Conservation (phyloP, 2,113 vertebrate species). For the Bubalus kerabau region DNA sequence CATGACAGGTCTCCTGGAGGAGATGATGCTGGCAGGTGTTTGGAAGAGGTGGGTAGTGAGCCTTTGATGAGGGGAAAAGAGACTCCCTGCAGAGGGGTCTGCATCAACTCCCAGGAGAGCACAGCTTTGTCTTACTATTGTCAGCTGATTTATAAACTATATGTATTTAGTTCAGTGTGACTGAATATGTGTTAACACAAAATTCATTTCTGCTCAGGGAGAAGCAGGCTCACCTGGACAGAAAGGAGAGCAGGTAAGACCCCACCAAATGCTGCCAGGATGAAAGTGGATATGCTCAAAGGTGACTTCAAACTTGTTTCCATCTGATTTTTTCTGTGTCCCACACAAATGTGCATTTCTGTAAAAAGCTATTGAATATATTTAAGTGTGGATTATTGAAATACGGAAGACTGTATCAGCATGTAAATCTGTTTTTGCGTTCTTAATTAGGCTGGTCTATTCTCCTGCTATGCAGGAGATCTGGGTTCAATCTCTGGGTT, state of each 20-base stretch:
- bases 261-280: background rate
- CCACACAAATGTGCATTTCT: background rate
- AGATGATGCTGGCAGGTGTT: background rate
- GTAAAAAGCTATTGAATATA: background rate
- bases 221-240: slow-evolving; percentile 85
- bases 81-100: background rate
- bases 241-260: slow-evolving; percentile 87
- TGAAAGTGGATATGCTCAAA: background rate
- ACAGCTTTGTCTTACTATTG: background rate
- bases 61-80: background rate
- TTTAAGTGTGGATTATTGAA: background rate
- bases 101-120: background rate
- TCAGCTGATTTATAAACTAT: background rate
- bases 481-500: background rate
- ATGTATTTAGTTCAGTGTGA: background rate
- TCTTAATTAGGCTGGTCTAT: background rate
- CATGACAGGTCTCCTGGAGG: background rate
- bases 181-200: slow-evolving; percentile 36
- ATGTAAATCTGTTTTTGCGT: background rate
- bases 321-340: background rate
- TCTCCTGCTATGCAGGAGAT: background rate
- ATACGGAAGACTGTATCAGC: background rate
- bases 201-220: slow-evolving; percentile 79
- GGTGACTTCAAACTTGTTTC: background rate
- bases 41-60: background rate